phyloP scores from a whole-genome alignment of 2,113 vertebrate genomes.

The Tinamus guttatus region DNA sequence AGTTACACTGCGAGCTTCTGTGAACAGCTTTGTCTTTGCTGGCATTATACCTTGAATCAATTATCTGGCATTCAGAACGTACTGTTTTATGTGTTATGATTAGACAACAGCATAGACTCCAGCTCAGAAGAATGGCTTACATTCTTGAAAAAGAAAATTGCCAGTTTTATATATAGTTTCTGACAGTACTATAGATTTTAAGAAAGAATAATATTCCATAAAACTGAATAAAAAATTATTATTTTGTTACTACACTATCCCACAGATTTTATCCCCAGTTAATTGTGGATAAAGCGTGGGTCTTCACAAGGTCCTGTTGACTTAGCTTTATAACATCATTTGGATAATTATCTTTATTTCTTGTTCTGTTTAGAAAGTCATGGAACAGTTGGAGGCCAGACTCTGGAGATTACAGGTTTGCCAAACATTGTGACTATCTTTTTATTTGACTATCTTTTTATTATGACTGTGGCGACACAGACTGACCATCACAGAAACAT shows the following conservation, averaged over 20 bases:
- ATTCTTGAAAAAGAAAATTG: not conserved
- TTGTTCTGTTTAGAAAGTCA: not conserved
- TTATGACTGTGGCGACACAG: no score
- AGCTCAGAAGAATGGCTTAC: not conserved
- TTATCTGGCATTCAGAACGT: not conserved
- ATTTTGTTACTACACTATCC: not conserved
- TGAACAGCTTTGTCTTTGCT: not conserved
- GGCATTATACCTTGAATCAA: not conserved
- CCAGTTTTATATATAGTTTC: not conserved
- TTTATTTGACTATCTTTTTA: no score
- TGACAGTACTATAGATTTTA: not conserved
- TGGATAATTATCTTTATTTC: constrained; percentile 45
- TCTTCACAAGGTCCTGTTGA: not conserved
- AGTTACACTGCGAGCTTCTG: not conserved
- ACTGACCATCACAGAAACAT: no score
- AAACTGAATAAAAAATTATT: not conserved
- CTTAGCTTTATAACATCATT: not conserved
- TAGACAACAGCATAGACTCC: not conserved
- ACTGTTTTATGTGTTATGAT: not conserved
- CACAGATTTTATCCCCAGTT: not conserved
- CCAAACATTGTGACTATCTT: not conserved
- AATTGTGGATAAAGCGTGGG: not conserved
- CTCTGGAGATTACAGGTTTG: not conserved
- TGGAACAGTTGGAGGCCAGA: not conserved
- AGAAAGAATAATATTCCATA: not conserved